Conservation (phyloP, 2,113 vertebrate species). For the Chlorodrepanis virens region DNA sequence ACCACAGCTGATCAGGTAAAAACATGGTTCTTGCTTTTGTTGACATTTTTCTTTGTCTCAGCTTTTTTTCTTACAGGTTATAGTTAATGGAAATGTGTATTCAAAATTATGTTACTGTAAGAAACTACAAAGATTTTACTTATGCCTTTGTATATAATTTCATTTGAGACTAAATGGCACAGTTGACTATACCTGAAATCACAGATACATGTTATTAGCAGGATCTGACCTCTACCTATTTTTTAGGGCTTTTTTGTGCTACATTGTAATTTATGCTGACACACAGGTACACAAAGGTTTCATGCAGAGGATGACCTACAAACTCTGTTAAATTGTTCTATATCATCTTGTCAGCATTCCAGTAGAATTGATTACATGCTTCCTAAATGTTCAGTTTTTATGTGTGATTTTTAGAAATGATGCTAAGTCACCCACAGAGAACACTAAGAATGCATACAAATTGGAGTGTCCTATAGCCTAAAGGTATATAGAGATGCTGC, state of each 20-base stretch:
- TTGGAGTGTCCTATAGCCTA: neutral
- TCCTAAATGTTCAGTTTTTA: neutral
- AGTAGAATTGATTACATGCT: neutral
- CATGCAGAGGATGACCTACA: neutral
- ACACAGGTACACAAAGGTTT: neutral
- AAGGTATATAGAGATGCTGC: neutral
- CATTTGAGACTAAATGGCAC: neutral
- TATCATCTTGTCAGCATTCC: neutral
- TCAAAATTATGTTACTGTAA: neutral
- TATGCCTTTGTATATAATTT: neutral
- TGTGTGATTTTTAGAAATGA: neutral
- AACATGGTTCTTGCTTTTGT: neutral
- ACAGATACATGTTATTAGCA: neutral
- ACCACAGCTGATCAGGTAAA: conserved; percentile 90
- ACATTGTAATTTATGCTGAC: neutral
- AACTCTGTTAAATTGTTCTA: neutral
- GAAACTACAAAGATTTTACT: neutral
- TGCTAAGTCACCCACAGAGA: neutral
- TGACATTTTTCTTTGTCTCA: neutral
- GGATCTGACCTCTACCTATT: neutral
- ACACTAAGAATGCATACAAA: neutral
- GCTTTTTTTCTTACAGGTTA: neutral
- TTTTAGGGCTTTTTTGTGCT: neutral
- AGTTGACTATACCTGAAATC: neutral
- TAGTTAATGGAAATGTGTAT: neutral